These are phyloP conservation scores for Clarias batrachus DNA, from an alignment of 2,113 vertebrate species.

Conservation along the genomic window DNA sequence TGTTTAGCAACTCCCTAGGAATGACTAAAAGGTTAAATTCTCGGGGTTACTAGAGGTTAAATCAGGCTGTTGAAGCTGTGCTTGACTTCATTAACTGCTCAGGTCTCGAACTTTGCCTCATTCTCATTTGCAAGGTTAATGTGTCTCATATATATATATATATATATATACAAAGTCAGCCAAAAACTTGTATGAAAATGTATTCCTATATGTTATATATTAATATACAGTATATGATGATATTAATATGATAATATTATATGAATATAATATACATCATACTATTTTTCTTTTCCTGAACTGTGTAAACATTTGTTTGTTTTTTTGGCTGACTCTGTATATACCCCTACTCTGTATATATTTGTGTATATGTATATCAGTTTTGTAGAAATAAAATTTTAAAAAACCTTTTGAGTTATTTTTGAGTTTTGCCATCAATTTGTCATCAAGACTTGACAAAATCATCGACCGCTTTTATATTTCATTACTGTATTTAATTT, in stretches of 20 bases:
- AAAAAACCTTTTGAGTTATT: not conserved
- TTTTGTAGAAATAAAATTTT: too few relatives aligned
- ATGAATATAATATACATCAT: too few relatives aligned
- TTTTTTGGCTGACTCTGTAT: not conserved
- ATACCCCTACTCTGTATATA: not conserved
- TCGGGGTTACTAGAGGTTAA: not conserved
- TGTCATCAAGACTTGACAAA: not conserved
- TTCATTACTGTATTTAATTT: conserved; percentile 46
- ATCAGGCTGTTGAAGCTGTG: not conserved
- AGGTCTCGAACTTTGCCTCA: not conserved
- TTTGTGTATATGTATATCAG: too few relatives aligned
- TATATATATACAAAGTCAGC: too few relatives aligned
- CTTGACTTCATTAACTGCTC: not conserved
- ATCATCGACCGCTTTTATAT: not conserved
- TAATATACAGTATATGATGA: too few relatives aligned
- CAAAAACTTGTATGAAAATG: too few relatives aligned
- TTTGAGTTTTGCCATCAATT: not conserved
- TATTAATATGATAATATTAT: too few relatives aligned
- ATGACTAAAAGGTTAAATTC: not conserved
- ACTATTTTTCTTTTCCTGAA: too few relatives aligned
- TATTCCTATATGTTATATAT: too few relatives aligned
- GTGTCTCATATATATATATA: not conserved
- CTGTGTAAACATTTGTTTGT: too few relatives aligned
- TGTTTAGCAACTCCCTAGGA: not conserved
- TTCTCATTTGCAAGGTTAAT: not conserved